Evolutionary conservation across 2,888 invertebrate genomes (phyloP).

Genomic region (Epinotia nisella): DNA sequence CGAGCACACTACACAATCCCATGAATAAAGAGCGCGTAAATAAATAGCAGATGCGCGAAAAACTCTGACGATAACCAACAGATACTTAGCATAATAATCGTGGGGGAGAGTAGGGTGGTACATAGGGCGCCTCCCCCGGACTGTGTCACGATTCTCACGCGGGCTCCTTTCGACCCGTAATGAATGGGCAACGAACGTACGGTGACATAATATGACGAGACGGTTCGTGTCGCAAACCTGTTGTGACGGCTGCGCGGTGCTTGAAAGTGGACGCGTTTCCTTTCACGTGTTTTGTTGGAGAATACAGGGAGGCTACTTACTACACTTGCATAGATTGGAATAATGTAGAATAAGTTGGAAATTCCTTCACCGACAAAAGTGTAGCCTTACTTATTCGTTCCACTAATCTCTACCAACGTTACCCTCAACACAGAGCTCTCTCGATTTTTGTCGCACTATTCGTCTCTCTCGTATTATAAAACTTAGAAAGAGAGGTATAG

Average conservation of each 20-base stretch:
- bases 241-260: constrained; percentile 50
- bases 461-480: too few relatives aligned
- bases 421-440: too few relatives aligned
- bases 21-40: constrained; percentile 84
- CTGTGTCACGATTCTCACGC: constrained; percentile 83
- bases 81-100: constrained; percentile 84
- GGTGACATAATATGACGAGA: constrained; percentile 66
- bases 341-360: too few relatives aligned
- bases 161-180: constrained; percentile 77
- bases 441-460: too few relatives aligned
- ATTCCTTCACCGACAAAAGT: too few relatives aligned
- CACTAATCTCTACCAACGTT: background rate
- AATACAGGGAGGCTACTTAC: background rate
- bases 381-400: background rate
- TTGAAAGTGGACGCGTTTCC: constrained; percentile 45
- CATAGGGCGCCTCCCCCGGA: constrained; percentile 52
- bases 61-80: constrained; percentile 76
- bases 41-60: constrained; percentile 85
- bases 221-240: constrained; percentile 56
- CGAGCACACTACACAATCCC: constrained; percentile 72
- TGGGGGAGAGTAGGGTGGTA: constrained; percentile 58
- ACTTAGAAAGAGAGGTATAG: too few relatives aligned
- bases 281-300: constrained; percentile 31
- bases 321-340: too few relatives aligned
- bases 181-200: constrained; percentile 77